Conservation (phyloP, 2,888 invertebrate genomes). For the Balanococcus diminutus region DNA sequence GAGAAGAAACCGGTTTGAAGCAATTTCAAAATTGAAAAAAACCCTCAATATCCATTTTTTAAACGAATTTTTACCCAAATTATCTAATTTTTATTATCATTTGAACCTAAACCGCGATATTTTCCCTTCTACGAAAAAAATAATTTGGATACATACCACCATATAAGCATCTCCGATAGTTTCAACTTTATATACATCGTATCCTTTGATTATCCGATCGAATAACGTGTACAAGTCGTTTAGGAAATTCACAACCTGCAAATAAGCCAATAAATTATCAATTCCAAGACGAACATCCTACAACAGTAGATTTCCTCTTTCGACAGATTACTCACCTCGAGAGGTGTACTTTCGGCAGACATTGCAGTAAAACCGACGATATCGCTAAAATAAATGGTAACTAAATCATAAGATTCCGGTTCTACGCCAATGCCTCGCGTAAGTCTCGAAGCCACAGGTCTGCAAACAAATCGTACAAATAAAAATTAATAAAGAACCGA, state of each 20-base stretch:
- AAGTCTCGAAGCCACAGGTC: constrained; percentile 84
- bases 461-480: constrained; percentile 60
- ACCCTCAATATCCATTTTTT: not conserved
- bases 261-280: constrained; percentile 48
- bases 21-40: not conserved
- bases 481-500: too few species aligned
- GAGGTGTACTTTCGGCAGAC: constrained; percentile 91
- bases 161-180: constrained; percentile 87
- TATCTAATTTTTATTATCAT: not conserved
- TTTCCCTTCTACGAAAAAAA: not conserved
- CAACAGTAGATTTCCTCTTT: too few species aligned
- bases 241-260: constrained; percentile 89
- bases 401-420: constrained; percentile 90
- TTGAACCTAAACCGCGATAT: not conserved
- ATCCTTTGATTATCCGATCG: constrained; percentile 93
- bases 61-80: not conserved
- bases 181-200: constrained; percentile 98
- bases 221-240: constrained; percentile 98
- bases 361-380: constrained; percentile 96
- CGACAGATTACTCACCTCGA: constrained; percentile 76
- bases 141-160: constrained; percentile 66
- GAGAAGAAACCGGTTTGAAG: not conserved
- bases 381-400: constrained; percentile 96
- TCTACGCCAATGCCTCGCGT: constrained; percentile 88
- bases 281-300: not conserved